Base-by-base conservation (phyloP, 2,888 invertebrate genomes). In the Tinea semifulvella region DNA sequence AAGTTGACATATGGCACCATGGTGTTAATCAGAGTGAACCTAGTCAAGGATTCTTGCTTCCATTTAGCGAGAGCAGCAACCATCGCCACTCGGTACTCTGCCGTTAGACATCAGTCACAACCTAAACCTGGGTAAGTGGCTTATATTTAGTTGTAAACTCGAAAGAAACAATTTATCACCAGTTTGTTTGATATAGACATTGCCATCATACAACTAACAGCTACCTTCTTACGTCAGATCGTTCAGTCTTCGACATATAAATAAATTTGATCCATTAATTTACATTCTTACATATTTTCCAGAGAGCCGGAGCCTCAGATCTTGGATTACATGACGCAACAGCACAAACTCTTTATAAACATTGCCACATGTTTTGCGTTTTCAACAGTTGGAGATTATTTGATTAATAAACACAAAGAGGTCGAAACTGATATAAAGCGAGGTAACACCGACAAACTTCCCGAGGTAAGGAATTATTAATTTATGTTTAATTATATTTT, bases 241-340 rank as follows among this genome's bases (percentile, higher is more conserved):
- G n/a, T n/a, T n/a, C n/a, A n/a, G n/a, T n/a, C n/a, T n/a, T n/a
- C n/a, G n/a, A n/a, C n/a, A n/a, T n/a, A n/a, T n/a, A n/a, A n/a
- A n/a, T n/a, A n/a, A n/a, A n/a, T n/a, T n/a, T n/a, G n/a, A n/a
- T n/a, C n/a, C n/a, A n/a, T n/a, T n/a, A n/a, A n/a, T n/a, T n/a
- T n/a, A n/a, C n/a, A n/a, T n/a, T n/a, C n/a, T n/a, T n/a, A n/a
- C n/a, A n/a, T n/a, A 48, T 45, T 43, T 52, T 64, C 3, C 58
- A 94, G 93, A 31, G 84, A 85, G 52, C 87, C 87, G 0, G 96
- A 97, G 65, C 88, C 90, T 0, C 93, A 95, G 70, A 91, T 98
- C 48, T 71, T 98, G 47, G 94, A 98, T 59, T 98, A 92, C 60
- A 86, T 90, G 46, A 95, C 96, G 0, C 98, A 98, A 64, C 97